Evolutionary conservation across 1,140 invertebrate species (phyloP), one percentile per base, ranked within the genome.

Genomic region (Sitobion miscanthi): DNA sequence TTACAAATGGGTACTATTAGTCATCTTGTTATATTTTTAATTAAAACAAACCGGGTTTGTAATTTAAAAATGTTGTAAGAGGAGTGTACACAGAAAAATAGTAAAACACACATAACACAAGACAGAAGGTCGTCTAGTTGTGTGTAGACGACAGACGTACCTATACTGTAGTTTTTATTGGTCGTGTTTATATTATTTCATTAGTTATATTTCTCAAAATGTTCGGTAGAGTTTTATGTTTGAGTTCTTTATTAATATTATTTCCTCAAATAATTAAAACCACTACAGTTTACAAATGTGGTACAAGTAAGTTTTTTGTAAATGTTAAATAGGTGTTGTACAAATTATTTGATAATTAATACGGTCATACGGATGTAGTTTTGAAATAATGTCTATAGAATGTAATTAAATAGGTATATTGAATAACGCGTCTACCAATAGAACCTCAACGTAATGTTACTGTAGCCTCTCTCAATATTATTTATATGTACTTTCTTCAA

Each of bases 201-300:
- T 89, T 54, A 14, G 52, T 38, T 90, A 21, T 45, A n/a, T 69
- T 62, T 69, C 69, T 90, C 89, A 90, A 90, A 90, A 90, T 90
- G 89, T 90, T 62, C 14, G 5, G 25, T 90, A 45, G 2, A 69
- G 1, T 62, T 69, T 9, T 90, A n/a, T 90, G 35, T 45, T 17
- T 69, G 6, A 69, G 54, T 62, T 90, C n/a, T 14, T 90, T 90
- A 90, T 90, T 90, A 62, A 45, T 90, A 69, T 35, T 69, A 90
- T 42, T 90, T 90, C 38, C 57, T 69, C 54, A 90, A 30, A 69
- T 20, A 69, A 90, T 25, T 62, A 25, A 69, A 38, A 30, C 82
- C 2, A 85, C 91, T 6, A 86, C 52, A 85, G 91, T 93, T 86
- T 93, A 93, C 86, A 93, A 93, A 93, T 93, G 91, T n/a, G 91